Evolutionary conservation across 2,113 vertebrate genomes (phyloP).

Genomic region (Todiramphus saurophagus): DNA sequence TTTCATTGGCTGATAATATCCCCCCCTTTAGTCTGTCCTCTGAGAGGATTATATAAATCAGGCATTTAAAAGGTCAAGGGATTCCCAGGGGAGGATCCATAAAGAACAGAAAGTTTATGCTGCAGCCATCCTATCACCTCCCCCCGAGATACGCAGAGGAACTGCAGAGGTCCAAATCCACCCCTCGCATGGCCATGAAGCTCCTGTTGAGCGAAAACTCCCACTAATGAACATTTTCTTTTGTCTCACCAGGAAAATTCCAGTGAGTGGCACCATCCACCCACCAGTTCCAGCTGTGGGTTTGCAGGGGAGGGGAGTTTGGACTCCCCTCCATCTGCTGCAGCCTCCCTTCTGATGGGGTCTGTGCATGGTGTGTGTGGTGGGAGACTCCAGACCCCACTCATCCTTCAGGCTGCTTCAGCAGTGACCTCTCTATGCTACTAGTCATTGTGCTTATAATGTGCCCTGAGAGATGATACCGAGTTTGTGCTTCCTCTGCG

Average conservation of each 20-base stretch:
- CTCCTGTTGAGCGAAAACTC: neutral
- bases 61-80: slow-evolving; percentile 41
- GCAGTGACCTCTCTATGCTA: neutral
- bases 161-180: neutral
- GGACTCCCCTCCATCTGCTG: neutral
- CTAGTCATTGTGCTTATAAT: neutral
- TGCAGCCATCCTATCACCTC: neutral
- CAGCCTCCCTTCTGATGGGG: neutral
- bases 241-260: neutral
- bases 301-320: neutral
- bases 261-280: neutral
- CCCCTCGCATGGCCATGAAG: neutral
- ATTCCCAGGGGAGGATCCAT: slow-evolving; percentile 3
- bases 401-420: neutral
- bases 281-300: neutral
- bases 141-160: neutral
- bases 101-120: slow-evolving; percentile 29
- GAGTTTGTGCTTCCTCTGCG: neutral
- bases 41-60: slow-evolving; percentile 51
- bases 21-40: slow-evolving; percentile 16
- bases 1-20: slow-evolving; percentile 60
- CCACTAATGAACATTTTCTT: neutral
- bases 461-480: neutral
- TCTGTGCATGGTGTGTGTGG: neutral
- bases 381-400: neutral